Evolutionary conservation across 2,113 vertebrate species (phyloP), one percentile per base, ranked within the genome.

Genomic region (Andinoacara biseriatus): DNA sequence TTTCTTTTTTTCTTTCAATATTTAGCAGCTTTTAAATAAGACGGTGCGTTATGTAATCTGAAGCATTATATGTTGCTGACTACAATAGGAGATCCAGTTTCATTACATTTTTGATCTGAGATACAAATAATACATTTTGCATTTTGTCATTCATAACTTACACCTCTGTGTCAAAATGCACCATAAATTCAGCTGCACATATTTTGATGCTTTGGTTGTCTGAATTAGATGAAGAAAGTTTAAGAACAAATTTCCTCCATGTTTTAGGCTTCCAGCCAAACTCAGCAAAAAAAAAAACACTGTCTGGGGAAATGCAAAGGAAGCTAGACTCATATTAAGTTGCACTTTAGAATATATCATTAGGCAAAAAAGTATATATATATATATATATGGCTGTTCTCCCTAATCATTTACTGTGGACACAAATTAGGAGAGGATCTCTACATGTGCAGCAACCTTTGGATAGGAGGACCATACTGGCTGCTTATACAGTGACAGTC

Each of bases 31-130:
- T 59, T 33, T 20, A 69, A 52, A 69, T 52, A 69, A 69, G 63
- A 67, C 26, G 17, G 26, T 49, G 15, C 40, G 46, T 49, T 49
- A 49, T 69, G 24, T 69, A 49, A 49, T 29, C 43, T 11, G 40
- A 69, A 69, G 49, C 63, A 69, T 69, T 69, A 69, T 69, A 69
- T 69, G 63, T 29, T 69, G 26, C 63, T 72, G 65, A 24, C 65
- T 52, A 52, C 20, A 46, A 52, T 72, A 26, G 43, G 65, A 72
- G 24, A 72, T 52, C 4, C 65, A 31, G 43, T 72, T 5, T 72
- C 31, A 52, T 52, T 31, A 43, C 26, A 72, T 72, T 46, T 46
- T 72, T 4, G 43, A 31, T 72, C 11, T 49, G 13, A 72, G 65
- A 72, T 72, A 52, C 17, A 10, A 31, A 69, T 69, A 43, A 52